Base-by-base conservation (phyloP, 2,797 vertebrate genomes). In the Fistularia commersonii region DNA sequence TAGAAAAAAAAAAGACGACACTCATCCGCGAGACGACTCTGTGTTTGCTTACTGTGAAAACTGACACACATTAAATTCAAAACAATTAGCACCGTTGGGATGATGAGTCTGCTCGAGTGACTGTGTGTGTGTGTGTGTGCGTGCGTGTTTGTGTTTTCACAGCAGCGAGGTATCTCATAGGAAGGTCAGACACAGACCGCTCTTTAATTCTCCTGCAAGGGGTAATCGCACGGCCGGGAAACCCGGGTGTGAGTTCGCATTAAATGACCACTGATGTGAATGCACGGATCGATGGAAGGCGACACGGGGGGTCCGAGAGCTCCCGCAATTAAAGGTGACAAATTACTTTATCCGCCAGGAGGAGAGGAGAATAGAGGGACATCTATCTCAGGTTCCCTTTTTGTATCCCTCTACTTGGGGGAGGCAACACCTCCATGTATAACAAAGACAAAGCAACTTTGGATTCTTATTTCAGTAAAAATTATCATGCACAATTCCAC, bases 291-390 rank as follows among this genome's bases (percentile, higher is more conserved):
- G 58, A 89, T 89, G 54, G 34, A 59, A 61, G 52, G 72, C 68
- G 57, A 69, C 61, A 71, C 72, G 45, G 49, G 70, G 72, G 64
- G 59, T 64, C 63, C 34, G 42, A 45, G 47, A 79, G 76, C 38
- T 59, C 50, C 69, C 81, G 80, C 78, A 86, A 87, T 88, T 87
- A 86, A 80, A 81, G 67, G 63, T 73, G 77, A 86, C 77, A 84
- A 87, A 89, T 82, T 64, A 77, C 72, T 81, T 63, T 59, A 45
- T 53, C 55, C 63, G 72, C 65, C 59, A 72, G 54, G 41, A 59
- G 44, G 39, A 40, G 13, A 9, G 1, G 11, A 4, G 13, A 11
- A 40, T 40, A 7, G 39, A 12, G 6, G 39, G 39, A 12, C 23
- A 23, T 23, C 23, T 4, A 23, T 23, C 23, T 23, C 23, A 23